A percentile compares a stretch with the other conserved stretches of the same genome.
phyloP scores from a whole-genome alignment of 2,888 invertebrate species.

The Cheilosia impressa region DNA sequence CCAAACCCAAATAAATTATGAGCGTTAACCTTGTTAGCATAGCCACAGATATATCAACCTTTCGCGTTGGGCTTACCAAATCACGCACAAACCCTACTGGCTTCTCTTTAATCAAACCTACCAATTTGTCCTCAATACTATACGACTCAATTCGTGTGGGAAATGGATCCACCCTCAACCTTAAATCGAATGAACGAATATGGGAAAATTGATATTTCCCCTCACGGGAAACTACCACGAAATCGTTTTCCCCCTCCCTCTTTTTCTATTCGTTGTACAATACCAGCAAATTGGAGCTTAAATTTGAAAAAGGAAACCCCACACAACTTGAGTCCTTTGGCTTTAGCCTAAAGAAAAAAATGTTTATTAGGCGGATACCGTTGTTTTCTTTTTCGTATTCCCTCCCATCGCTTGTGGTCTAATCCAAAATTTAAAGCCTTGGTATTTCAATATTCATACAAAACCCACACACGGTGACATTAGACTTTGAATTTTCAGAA shows the following conservation, averaged over 20 bases:
- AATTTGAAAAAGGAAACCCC: constrained; percentile 22
- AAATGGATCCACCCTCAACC: constrained; percentile 6
- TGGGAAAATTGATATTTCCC: constrained; percentile 53
- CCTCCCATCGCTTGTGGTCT: constrained; percentile 6
- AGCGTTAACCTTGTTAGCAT: no score
- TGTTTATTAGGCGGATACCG: constrained; percentile 55
- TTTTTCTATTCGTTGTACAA: constrained; percentile 34
- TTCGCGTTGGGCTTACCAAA: no score
- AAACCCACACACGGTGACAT: constrained; percentile 40
- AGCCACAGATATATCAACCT: no score
- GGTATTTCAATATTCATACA: constrained; percentile 52
- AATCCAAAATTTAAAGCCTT: constrained; percentile 40
- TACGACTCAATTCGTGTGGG: neutral
- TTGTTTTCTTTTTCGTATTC: constrained; percentile 11
- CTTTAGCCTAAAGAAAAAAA: constrained; percentile 17
- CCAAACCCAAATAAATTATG: no score
- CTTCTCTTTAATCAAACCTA: constrained; percentile 1
- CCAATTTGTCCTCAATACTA: neutral
- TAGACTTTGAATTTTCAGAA: constrained; percentile 43
- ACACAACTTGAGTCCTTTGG: constrained; percentile 1
- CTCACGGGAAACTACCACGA: constrained; percentile 44
- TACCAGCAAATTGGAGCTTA: constrained; percentile 46
- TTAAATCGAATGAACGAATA: constrained; percentile 53
- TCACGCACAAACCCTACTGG: no score
- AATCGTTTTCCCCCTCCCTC: neutral